Evolutionary conservation across 2,797 vertebrate genomes (phyloP), one percentile per base, ranked within the genome.

Genomic region (Hyperoplus lanceolatus): DNA sequence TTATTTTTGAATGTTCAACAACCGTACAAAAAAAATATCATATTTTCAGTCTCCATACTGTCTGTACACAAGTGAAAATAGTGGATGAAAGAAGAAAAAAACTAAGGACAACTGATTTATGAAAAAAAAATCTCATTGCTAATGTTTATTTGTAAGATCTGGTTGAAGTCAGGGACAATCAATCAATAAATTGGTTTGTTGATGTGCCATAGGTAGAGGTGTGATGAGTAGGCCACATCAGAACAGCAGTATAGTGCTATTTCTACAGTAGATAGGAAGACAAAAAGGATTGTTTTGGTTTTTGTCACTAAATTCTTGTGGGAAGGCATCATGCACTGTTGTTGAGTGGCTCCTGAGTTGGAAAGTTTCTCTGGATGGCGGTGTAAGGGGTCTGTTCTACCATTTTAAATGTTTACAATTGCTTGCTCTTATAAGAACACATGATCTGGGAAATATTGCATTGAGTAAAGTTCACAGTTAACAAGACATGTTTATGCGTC

Each of bases 151-250:
- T 90, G 92, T 93, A 81, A 83, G 68, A 90, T 76, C 83, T 86
- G 84, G 81, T 90, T 82, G 51, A 83, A 87, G 79, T 92, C 85
- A 86, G 92, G 94, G 95, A 95, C 95, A 95, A 95, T 96, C 95
- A 95, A 29, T 29, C 29, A 29, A 89, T 93, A 74, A 89, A 93
- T 79, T 82, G 82, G 79, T 93, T 89, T 86, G 82, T 90, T 90
- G 80, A 89, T 79, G 91, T 94, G 89, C 89, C 90, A 92, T 93
- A 92, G 79, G 45, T 90, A 76, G 82, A 86, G 77, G 79, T 83
- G 80, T 85, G 79, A 68, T 75, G 53, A 80, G 38, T 80, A 84
- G 77, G 76, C 48, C 29, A 72, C 81, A 81, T 79, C 84, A 49
- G 64, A 84, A 57, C 71, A 81, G 78, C 72, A 45, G 63, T 87